Conservation (phyloP, 2,888 invertebrate genomes). For the Carpatolechia fugitivella region DNA sequence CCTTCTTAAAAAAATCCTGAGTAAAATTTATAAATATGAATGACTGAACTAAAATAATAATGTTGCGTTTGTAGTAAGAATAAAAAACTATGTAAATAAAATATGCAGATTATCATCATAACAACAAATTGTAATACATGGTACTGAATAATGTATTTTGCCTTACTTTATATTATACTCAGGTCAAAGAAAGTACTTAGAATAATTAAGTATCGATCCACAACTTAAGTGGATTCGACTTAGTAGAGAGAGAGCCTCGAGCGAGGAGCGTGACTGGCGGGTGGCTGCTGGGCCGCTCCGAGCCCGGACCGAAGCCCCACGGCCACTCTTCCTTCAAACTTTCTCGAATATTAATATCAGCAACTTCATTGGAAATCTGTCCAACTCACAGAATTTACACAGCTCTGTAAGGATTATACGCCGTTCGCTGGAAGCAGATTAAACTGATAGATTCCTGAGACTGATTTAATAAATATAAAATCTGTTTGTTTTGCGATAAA, state of each 20-base stretch:
- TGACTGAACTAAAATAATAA: background rate
- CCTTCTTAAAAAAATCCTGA: background rate
- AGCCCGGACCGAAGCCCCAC: background rate
- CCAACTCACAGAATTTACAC: slow-evolving; percentile 51
- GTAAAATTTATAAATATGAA: background rate
- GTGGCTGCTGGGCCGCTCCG: slow-evolving; percentile 18
- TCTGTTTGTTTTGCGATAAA: background rate
- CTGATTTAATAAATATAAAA: background rate
- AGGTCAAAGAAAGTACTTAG: background rate
- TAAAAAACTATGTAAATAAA: background rate
- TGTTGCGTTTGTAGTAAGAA: background rate
- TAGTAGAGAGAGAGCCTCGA: slow-evolving; percentile 17
- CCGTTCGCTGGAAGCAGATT: slow-evolving; percentile 42
- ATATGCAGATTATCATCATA: background rate
- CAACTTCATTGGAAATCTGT: slow-evolving; percentile 49
- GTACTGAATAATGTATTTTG: no score
- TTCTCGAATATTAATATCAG: slow-evolving; percentile 61
- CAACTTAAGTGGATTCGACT: slow-evolving; percentile 49
- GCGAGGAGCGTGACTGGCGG: background rate
- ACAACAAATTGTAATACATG: background rate
- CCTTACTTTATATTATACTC: no score
- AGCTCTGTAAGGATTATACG: slow-evolving; percentile 62
- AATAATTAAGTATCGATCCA: slow-evolving; percentile 28
- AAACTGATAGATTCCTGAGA: slow-evolving; percentile 20
- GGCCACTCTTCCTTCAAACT: slow-evolving; percentile 25